phyloP scores from a whole-genome alignment of 1,140 invertebrate species.

The Geopemphigus sp. region DNA sequence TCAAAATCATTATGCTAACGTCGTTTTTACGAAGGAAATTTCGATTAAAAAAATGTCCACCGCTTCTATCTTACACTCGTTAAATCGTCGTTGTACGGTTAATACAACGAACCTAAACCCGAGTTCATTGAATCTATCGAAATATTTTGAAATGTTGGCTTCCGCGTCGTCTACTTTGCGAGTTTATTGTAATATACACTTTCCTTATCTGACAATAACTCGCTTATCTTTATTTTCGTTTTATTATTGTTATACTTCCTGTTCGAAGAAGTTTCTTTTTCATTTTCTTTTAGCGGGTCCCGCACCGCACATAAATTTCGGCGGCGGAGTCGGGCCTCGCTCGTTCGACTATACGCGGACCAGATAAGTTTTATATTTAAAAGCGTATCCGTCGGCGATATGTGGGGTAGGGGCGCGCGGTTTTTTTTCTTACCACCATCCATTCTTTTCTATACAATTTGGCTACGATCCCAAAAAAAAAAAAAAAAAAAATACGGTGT shows the following conservation, averaged over 20 bases:
- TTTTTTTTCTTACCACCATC: not conserved
- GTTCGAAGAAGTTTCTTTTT: conserved; percentile 32
- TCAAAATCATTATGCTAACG: too few relatives aligned
- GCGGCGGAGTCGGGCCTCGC: conserved; percentile 1
- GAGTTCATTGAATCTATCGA: not conserved
- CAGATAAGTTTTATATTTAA: conserved; percentile 49
- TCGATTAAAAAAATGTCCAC: not conserved
- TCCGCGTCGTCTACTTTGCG: not conserved
- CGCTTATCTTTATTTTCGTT: conserved; percentile 32
- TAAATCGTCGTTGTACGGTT: not conserved
- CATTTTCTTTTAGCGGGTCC: conserved; percentile 40
- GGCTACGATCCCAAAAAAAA: conserved; percentile 37
- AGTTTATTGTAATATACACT: conserved; percentile 8
- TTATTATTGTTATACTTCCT: conserved; percentile 46
- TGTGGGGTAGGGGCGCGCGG: not conserved
- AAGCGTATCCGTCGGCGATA: conserved; percentile 1
- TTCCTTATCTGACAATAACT: conserved; percentile 32
- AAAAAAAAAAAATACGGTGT: too few relatives aligned
- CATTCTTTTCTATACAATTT: not conserved
- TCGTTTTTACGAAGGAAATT: not conserved
- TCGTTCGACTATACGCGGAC: conserved; percentile 45
- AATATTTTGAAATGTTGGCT: not conserved
- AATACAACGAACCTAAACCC: not conserved
- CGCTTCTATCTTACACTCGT: too few relatives aligned
- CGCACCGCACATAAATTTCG: conserved; percentile 45